These are phyloP conservation scores for Pithys albifrons DNA, from an alignment of 2,113 vertebrate species.

Conservation along the genomic window DNA sequence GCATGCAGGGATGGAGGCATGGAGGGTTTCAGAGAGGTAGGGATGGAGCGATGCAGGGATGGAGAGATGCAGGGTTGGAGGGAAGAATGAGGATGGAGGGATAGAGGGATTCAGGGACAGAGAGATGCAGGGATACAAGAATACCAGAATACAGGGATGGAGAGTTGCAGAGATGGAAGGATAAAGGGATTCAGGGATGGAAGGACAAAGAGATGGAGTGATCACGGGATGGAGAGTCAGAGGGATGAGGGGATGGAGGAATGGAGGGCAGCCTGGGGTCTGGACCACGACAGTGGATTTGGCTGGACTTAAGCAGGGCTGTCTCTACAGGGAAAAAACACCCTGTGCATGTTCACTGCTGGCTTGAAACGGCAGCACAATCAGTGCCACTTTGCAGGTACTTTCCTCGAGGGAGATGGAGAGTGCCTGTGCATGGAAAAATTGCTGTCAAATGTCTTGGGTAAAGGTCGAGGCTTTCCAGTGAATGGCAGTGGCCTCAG, in stretches of 20 bases:
- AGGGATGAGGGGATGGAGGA: fast-evolving
- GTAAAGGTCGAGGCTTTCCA: background rate
- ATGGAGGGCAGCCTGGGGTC: no score
- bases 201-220: background rate
- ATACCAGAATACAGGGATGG: no score
- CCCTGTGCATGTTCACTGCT: background rate
- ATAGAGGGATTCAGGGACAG: no score
- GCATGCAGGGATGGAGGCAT: background rate
- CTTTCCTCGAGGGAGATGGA: background rate
- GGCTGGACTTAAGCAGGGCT: fast-evolving
- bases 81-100: no score
- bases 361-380: fast-evolving
- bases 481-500: fast-evolving
- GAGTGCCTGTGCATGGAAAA: fast-evolving
- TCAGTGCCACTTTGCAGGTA: fast-evolving
- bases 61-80: no score
- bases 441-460: fast-evolving
- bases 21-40: no score
- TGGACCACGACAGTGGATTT: fast-evolving
- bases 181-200: background rate
- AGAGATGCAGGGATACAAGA: background rate
- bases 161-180: no score
- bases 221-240: background rate
- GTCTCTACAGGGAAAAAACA: fast-evolving
- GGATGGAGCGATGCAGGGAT: background rate